Percentiles rank a stretch among this genome's conserved stretches.
Conservation (phyloP, 2,113 vertebrate genomes). For the Psilopogon haemacephalus region DNA sequence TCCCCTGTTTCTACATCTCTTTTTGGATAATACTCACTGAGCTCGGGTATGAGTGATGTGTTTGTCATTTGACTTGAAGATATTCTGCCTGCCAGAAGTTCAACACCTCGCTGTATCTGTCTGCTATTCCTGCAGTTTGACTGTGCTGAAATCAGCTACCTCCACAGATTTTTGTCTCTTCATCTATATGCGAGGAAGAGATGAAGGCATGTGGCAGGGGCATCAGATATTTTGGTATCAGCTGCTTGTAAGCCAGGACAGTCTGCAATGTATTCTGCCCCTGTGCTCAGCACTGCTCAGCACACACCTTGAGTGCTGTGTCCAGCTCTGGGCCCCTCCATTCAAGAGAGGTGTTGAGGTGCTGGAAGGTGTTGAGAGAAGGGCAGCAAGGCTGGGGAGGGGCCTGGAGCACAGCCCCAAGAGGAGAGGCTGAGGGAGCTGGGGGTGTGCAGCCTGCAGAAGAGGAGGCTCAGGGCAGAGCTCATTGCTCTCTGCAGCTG, state of each 20-base stretch:
- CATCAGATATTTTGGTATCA: not conserved
- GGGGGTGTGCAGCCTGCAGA: no score
- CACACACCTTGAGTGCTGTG: no score
- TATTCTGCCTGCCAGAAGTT: not conserved
- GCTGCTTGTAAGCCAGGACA: not conserved
- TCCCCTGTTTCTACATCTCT: not conserved
- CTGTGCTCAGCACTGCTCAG: no score
- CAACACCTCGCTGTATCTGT: not conserved
- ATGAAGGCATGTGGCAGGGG: not conserved
- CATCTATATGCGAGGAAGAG: not conserved
- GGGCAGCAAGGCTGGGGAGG: no score
- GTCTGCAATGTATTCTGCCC: not conserved
- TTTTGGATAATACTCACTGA: not conserved
- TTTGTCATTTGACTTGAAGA: not conserved
- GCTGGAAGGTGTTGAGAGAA: no score
- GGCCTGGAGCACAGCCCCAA: no score
- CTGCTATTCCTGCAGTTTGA: not conserved
- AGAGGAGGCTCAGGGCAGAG: no score
- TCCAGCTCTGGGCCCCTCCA: no score
- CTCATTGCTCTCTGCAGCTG: no score
- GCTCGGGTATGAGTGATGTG: not conserved
- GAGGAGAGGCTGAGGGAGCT: no score
- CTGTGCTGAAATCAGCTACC: not conserved
- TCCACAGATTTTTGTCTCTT: not conserved
- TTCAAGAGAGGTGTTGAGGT: no score